Conservation (phyloP, 1,140 invertebrate species). For the Cydia amplana region DNA sequence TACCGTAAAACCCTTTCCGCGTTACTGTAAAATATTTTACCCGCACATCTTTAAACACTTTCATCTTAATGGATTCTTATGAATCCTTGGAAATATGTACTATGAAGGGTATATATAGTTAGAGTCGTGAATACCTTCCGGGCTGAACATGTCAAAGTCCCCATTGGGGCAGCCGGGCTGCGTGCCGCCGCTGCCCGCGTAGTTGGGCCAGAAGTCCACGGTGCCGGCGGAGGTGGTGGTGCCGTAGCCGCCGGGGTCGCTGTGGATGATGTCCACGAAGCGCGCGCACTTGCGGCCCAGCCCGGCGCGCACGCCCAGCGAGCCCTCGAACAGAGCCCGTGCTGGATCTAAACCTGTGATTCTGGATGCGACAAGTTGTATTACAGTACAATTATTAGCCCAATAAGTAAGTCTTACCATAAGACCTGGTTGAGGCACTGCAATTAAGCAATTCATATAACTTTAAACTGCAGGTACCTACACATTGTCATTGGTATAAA, state of each 20-base stretch:
- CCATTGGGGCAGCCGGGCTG: constrained; percentile 84
- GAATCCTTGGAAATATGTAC: no score
- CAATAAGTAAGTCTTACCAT: background rate
- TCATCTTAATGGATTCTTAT: no score
- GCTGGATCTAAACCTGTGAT: constrained; percentile 80
- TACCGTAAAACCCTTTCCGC: no score
- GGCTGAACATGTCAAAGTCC: constrained; percentile 54
- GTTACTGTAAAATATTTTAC: no score
- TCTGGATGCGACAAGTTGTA: constrained; percentile 48
- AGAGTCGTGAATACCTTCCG: constrained; percentile 51
- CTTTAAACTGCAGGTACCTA: no score
- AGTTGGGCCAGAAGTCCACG: constrained; percentile 84
- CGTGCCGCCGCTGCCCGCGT: constrained; percentile 70
- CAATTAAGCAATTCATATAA: no score
- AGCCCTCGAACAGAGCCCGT: constrained; percentile 62
- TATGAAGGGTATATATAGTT: no score
- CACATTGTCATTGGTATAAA: no score
- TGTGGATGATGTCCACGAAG: constrained; percentile 81
- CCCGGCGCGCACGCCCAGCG: constrained; percentile 47
- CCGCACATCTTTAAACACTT: no score
- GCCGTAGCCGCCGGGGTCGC: constrained; percentile 73
- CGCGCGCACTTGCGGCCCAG: constrained; percentile 69
- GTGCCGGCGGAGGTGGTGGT: constrained; percentile 79
- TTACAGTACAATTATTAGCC: background rate
- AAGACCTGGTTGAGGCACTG: no score